Evolutionary conservation across 2,888 invertebrate species (phyloP).

Genomic region (Tiphia femorata): DNA sequence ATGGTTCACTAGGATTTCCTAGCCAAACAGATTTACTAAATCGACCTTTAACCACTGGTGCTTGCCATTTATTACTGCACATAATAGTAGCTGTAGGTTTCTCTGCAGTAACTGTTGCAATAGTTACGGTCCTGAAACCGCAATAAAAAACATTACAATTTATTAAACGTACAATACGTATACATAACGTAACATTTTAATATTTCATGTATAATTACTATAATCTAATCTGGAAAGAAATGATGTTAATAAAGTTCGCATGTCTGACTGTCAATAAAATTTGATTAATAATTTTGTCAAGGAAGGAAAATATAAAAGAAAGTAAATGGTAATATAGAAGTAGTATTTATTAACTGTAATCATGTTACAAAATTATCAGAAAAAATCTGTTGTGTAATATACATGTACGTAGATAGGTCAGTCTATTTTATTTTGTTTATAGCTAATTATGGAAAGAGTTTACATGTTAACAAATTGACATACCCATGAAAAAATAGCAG

Average conservation of each 20-base stretch:
- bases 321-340: conserved; percentile 32
- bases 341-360: conserved; percentile 52
- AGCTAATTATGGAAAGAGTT: too few relatives aligned
- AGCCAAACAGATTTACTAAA: conserved; percentile 65
- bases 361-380: conserved; percentile 36
- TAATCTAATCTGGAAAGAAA: too few relatives aligned
- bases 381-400: conserved; percentile 12
- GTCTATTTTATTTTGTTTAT: neutral
- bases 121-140: conserved; percentile 57
- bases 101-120: conserved; percentile 53
- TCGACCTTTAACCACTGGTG: conserved; percentile 64
- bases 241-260: too few relatives aligned
- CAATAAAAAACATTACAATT: conserved; percentile 31
- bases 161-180: conserved; percentile 3
- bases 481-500: too few relatives aligned
- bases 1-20: conserved; percentile 60
- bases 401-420: conserved; percentile 1
- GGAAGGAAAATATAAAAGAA: conserved; percentile 32
- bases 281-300: conserved; percentile 1
- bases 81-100: conserved; percentile 52
- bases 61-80: conserved; percentile 62
- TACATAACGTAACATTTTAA: neutral
- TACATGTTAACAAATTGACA: too few relatives aligned
- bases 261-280: neutral
- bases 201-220: too few relatives aligned